phyloP scores from a whole-genome alignment of 2,888 invertebrate species.

The Drosophila maculinotata region DNA sequence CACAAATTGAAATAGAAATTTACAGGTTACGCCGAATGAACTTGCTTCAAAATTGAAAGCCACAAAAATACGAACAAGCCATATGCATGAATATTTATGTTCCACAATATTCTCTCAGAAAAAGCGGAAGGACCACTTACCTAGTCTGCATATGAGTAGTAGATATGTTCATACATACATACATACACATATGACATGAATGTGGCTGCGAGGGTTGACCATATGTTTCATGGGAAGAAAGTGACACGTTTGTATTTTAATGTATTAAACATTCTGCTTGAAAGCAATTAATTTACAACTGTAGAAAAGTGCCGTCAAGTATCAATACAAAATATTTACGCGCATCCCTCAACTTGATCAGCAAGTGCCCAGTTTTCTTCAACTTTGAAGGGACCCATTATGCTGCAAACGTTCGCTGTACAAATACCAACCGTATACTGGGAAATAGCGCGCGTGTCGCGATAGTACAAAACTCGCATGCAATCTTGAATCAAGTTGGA shows the following conservation, averaged over 20 bases:
- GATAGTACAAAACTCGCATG: constrained; percentile 95
- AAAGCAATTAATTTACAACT: neutral
- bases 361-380: constrained; percentile 93
- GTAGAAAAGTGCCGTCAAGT: constrained; percentile 52
- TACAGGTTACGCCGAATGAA: constrained; percentile 43
- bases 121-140: neutral
- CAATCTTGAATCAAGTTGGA: constrained; percentile 88
- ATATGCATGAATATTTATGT: constrained; percentile 43
- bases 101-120: neutral
- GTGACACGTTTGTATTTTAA: no score
- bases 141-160: neutral
- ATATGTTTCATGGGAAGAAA: neutral
- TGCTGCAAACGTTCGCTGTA: constrained; percentile 86
- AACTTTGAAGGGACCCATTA: constrained; percentile 90
- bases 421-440: constrained; percentile 89
- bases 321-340: no score
- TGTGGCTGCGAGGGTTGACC: constrained; percentile 24
- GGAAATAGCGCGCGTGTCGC: constrained; percentile 94
- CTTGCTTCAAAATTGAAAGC: constrained; percentile 37
- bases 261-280: neutral
- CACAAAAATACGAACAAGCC: constrained; percentile 2
- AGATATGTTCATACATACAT: neutral
- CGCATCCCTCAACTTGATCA: constrained; percentile 87
- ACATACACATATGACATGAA: constrained; percentile 2
- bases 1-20: constrained; percentile 64